Evolutionary conservation across 1,140 invertebrate species (phyloP).

Genomic region (Colletes gigas): DNA sequence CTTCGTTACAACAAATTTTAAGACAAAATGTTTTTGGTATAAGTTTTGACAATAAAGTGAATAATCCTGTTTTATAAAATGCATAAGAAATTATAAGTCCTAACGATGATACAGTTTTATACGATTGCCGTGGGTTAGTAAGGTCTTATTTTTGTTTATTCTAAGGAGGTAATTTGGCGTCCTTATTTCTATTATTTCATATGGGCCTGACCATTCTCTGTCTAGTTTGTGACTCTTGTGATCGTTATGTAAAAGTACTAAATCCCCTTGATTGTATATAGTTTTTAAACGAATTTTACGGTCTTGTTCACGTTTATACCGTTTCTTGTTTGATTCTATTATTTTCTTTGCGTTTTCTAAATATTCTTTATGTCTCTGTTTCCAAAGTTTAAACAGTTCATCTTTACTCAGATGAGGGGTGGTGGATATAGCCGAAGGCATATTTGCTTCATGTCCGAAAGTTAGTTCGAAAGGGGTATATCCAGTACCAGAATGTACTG

Average conservation of each 20-base stretch:
- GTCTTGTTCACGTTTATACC: not conserved
- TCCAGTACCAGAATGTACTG: not conserved
- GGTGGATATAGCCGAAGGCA: not conserved
- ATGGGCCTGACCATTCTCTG: not conserved
- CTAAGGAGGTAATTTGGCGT: too few relatives aligned
- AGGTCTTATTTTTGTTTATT: too few relatives aligned
- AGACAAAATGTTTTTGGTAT: not conserved
- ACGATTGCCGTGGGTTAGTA: too few relatives aligned
- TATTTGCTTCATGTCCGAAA: conserved; percentile 5
- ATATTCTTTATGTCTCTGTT: not conserved
- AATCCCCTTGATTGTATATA: not conserved
- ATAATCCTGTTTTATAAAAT: not conserved
- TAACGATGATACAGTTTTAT: not conserved
- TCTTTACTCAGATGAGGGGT: not conserved
- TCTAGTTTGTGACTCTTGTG: not conserved
- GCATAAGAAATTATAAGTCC: not conserved
- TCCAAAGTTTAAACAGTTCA: not conserved
- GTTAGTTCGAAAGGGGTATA: conserved; percentile 2
- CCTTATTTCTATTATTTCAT: not conserved
- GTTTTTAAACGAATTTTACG: not conserved
- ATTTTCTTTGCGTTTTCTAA: not conserved
- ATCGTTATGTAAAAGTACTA: not conserved
- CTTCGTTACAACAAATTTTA: not conserved
- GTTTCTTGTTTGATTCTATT: not conserved
- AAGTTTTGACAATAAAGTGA: not conserved